Conservation (phyloP, 2,113 vertebrate genomes). For the Scolopax mira region DNA sequence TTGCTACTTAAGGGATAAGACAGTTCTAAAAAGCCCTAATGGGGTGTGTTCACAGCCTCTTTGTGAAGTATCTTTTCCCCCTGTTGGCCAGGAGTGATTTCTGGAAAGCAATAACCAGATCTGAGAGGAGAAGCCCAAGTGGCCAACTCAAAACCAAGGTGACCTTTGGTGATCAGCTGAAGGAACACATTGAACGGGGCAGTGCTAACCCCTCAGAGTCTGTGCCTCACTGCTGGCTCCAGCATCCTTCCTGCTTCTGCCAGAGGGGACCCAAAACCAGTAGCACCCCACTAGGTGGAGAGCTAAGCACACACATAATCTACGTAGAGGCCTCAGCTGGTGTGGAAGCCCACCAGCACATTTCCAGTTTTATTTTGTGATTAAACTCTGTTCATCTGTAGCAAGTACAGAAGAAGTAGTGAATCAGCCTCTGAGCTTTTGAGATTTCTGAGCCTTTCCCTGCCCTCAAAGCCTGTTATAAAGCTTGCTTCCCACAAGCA, state of each 20-base stretch:
- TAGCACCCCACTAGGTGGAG: background rate
- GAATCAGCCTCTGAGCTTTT: background rate
- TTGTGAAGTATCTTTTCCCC: background rate
- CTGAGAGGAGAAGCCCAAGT: background rate
- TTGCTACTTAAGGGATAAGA: background rate
- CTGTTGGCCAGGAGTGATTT: background rate
- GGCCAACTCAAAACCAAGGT: background rate
- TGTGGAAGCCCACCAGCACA: accelerated
- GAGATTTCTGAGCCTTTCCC: background rate
- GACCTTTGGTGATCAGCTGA: background rate
- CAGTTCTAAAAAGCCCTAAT: accelerated
- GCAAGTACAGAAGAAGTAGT: background rate
- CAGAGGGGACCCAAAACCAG: background rate
- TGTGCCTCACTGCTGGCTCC: accelerated
- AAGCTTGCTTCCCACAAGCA: background rate
- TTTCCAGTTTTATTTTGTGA: background rate
- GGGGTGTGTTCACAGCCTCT: background rate
- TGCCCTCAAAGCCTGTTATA: background rate
- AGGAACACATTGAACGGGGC: accelerated
- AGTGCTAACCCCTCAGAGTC: too few species aligned
- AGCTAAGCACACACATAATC: background rate
- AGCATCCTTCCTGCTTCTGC: accelerated
- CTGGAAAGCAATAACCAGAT: background rate
- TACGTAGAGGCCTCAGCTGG: accelerated
- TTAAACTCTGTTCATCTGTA: background rate